Base-by-base conservation (phyloP, 2,113 vertebrate genomes). In the Hipposideros armiger region DNA sequence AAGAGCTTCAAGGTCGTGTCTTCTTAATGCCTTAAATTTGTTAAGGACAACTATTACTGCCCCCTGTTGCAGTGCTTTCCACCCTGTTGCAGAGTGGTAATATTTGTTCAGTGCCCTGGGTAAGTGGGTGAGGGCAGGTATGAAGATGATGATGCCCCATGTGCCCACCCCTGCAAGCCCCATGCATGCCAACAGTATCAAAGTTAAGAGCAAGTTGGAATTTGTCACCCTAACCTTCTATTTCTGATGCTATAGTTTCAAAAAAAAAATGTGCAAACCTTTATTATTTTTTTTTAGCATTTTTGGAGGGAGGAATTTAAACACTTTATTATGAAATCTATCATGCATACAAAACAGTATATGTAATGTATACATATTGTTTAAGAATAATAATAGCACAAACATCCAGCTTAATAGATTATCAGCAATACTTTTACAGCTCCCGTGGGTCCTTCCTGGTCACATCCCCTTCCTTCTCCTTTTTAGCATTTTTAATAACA, bases 381-480 rank as follows among this genome's bases (percentile, higher is more conserved):
- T 66, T 13, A 54, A 14, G 58, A 50, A 52, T 28, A 32, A 36
- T 20, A 15, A 40, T 40, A 5, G 32, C 69, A 47, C 56, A 13
- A 11, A 52, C 10, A 2, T 17, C 15, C 13, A 24, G 58, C 69
- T 45, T 62, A 24, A 7, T 47, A 6, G 36, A 3, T 45, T 58
- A 3, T 64, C 26, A 22, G 4, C 36, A 7, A 0, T 5, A 14
- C 42, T 54, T 17, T 64, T 30, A 7, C 19, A 1, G 7, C 14
- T 10, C 42, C 32, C 1, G 2, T 16, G n/a, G 26, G 11, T 42
- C 22, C 62, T 11, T 77, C 17, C 24, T 30, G 8, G 30, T 7
- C 22, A 16, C 47, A 1, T 77, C 14, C 16, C 26, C 3, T 6
- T 13, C 36, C 13, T 20, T 54, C 14, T 30, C 24, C 45, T 32